Conservation (phyloP, 2,888 invertebrate species). For the Cheilosia scutellata region DNA sequence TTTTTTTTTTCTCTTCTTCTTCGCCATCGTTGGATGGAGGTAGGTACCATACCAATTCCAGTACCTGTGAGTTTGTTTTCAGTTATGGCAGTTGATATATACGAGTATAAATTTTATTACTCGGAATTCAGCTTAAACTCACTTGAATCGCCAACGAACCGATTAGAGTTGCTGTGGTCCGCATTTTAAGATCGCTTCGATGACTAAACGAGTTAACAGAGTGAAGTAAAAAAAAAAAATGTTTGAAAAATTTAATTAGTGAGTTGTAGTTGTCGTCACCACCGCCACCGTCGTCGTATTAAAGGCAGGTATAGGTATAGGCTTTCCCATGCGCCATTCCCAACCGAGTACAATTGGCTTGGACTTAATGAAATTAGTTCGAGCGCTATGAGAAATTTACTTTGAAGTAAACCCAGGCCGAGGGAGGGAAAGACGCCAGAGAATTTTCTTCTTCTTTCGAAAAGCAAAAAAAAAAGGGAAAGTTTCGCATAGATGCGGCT, state of each 20-base stretch:
- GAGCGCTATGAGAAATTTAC: constrained; percentile 51
- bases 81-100: constrained; percentile 47
- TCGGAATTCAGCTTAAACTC: constrained; percentile 63
- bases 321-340: constrained; percentile 44
- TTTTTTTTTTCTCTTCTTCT: constrained; percentile 20
- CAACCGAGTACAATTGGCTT: constrained; percentile 53
- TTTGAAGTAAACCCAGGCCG: constrained; percentile 57
- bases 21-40: background rate
- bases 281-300: background rate
- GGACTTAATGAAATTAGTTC: constrained; percentile 70
- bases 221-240: constrained; percentile 28
- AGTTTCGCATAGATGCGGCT: constrained; percentile 19
- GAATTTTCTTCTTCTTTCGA: constrained; percentile 36
- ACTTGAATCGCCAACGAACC: constrained; percentile 67
- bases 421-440: background rate
- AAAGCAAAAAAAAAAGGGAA: constrained; percentile 33
- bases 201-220: constrained; percentile 61
- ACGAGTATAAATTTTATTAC: constrained; percentile 17
- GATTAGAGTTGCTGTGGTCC: constrained; percentile 55
- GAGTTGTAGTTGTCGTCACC: constrained; percentile 22
- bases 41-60: background rate
- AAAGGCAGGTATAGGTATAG: constrained; percentile 19
- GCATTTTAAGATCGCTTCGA: constrained; percentile 69
- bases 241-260: constrained; percentile 53
- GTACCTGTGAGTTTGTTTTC: background rate